Percentiles rank a stretch among this genome's conserved stretches.
Evolutionary conservation across 1,140 invertebrate genomes (phyloP).

Genomic region (Neoseiulus cucumeris): DNA sequence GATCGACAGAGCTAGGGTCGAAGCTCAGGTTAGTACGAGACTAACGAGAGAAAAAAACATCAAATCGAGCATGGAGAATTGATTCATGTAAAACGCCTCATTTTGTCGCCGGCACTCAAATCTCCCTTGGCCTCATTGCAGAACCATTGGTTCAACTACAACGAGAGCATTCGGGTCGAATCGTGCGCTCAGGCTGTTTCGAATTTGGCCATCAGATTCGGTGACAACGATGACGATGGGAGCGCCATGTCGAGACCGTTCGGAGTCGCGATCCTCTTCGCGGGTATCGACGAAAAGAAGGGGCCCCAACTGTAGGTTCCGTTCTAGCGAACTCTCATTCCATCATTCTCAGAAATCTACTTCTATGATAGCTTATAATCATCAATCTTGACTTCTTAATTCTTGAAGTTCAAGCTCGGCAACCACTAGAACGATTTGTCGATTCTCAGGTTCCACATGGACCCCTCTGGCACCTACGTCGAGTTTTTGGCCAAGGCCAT

Average conservation of each 20-base stretch:
- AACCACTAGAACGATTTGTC: not conserved
- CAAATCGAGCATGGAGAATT: no score
- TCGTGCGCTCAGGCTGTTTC: constrained; percentile 94
- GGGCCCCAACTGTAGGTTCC: constrained; percentile 36
- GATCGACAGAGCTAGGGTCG: constrained; percentile 79
- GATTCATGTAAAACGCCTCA: no score
- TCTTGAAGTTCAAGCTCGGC: not conserved
- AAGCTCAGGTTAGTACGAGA: constrained; percentile 39
- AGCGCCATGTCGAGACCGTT: constrained; percentile 95
- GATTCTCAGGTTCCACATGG: constrained; percentile 65
- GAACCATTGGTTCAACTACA: constrained; percentile 94
- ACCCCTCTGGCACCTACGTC: constrained; percentile 91
- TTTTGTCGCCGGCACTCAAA: no score
- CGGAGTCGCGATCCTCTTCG: constrained; percentile 64
- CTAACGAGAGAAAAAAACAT: not conserved
- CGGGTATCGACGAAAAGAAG: constrained; percentile 34
- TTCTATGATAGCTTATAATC: not conserved
- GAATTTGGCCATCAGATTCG: constrained; percentile 94
- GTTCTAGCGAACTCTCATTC: not conserved
- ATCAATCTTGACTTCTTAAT: not conserved
- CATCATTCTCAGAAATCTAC: not conserved
- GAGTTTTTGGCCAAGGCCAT: constrained; percentile 97
- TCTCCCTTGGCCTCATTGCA: constrained; percentile 29
- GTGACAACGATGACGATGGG: constrained; percentile 84
- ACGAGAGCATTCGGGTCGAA: constrained; percentile 88